Percentiles rank a stretch among this genome's conserved stretches.
phyloP scores from a whole-genome alignment of 2,797 vertebrate genomes.

The Microctenopoma steveboyesi region DNA sequence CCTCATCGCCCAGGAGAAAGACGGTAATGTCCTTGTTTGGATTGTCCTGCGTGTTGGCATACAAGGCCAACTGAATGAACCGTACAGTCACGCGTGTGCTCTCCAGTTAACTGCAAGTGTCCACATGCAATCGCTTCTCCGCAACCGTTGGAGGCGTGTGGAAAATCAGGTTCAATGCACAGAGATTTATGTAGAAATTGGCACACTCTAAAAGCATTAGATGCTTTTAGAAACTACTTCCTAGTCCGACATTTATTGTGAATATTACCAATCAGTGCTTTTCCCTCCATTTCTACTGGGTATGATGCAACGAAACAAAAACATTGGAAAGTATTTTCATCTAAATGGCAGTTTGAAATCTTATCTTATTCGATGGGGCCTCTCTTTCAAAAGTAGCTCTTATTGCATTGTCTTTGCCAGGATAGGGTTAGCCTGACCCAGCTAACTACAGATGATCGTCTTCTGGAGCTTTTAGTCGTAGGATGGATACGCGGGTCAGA shows the following conservation, averaged over 20 bases:
- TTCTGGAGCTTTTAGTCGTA: background rate
- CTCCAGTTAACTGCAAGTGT: background rate
- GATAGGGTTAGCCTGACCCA: conserved; percentile 3
- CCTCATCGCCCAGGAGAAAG: conserved; percentile 96
- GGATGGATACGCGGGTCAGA: background rate
- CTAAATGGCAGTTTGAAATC: background rate
- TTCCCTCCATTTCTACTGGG: conserved; percentile 5
- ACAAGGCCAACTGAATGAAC: conserved; percentile 76
- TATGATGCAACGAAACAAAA: background rate
- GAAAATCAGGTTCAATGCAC: background rate
- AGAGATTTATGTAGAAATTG: background rate
- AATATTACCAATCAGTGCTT: background rate
- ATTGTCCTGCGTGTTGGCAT: conserved; percentile 21
- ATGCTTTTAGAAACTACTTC: background rate
- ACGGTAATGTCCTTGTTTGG: conserved; percentile 80
- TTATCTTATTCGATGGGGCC: too few relatives aligned
- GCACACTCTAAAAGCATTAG: background rate
- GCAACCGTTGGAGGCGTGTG: background rate
- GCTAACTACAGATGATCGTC: conserved; percentile 1
- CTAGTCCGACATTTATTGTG: background rate
- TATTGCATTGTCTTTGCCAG: too few relatives aligned
- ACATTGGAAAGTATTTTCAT: background rate
- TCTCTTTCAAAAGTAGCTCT: too few relatives aligned
- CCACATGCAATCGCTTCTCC: background rate
- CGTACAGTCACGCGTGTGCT: conserved; percentile 12